These are phyloP conservation scores for Mesocentrotus franciscanus DNA, from an alignment of 53 echinoderm and acorn worm species.

Conservation along the genomic window DNA sequence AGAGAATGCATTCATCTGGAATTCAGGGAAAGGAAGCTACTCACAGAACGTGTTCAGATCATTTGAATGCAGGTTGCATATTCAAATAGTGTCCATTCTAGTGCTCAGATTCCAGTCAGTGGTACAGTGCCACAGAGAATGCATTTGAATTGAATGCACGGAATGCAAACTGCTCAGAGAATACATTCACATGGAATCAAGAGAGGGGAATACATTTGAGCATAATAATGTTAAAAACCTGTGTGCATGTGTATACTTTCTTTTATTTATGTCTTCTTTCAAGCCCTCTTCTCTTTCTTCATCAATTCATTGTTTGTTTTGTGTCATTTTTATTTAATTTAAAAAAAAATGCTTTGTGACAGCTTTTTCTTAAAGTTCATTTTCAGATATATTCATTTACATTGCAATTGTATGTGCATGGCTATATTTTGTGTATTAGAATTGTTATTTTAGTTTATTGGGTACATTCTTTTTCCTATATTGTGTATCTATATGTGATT, in stretches of 20 bases:
- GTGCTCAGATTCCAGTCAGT: too few relatives aligned
- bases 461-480: background rate
- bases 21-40: background rate
- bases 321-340: too few relatives aligned
- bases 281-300: too few relatives aligned
- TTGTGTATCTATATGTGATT: background rate
- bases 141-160: background rate
- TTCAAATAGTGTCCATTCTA: too few relatives aligned
- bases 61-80: background rate
- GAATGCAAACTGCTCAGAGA: background rate
- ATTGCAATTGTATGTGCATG: background rate
- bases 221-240: too few relatives aligned
- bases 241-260: too few relatives aligned
- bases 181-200: background rate
- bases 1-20: background rate
- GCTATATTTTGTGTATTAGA: too few relatives aligned
- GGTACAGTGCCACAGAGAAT: background rate
- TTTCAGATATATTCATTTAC: background rate
- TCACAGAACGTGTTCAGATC: background rate
- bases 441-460: background rate
- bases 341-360: too few relatives aligned
- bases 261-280: too few relatives aligned
- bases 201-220: too few relatives aligned
- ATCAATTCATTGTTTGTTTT: too few relatives aligned
- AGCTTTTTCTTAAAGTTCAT: too few relatives aligned